These are phyloP conservation scores for Tipula confusa DNA, from an alignment of 2,888 invertebrate genomes.

Conservation along the genomic window DNA sequence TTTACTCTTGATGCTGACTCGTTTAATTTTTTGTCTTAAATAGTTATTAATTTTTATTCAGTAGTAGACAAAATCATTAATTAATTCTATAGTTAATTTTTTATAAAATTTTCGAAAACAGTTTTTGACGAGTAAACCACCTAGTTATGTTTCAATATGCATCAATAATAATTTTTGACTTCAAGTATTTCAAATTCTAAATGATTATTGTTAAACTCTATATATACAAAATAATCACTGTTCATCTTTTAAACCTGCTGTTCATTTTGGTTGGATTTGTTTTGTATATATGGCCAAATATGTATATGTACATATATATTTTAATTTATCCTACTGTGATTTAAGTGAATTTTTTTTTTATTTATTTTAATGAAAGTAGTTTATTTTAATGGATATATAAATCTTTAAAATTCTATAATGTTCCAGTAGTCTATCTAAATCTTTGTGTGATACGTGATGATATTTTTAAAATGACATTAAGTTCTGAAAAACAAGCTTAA, in stretches of 20 bases:
- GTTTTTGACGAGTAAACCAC: background rate
- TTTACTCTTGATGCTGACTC: background rate
- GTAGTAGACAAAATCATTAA: conserved; percentile 20
- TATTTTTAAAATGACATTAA: background rate
- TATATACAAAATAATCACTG: background rate
- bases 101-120: background rate
- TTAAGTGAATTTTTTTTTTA: background rate
- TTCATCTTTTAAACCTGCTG: background rate
- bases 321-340: conserved; percentile 3
- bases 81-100: background rate
- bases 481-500: no score
- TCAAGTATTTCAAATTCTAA: background rate
- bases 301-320: background rate
- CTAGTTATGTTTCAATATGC: background rate
- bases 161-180: conserved; percentile 3
- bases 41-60: background rate
- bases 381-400: background rate
- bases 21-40: background rate
- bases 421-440: background rate
- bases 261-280: background rate
- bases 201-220: background rate
- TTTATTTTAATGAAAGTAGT: background rate
- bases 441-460: background rate
- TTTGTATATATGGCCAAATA: background rate
- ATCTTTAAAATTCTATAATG: background rate